A percentile compares a stretch with the other conserved stretches of the same genome.
Conservation (phyloP, 2,888 invertebrate genomes). For the Pycnomerus fuliginosus region DNA sequence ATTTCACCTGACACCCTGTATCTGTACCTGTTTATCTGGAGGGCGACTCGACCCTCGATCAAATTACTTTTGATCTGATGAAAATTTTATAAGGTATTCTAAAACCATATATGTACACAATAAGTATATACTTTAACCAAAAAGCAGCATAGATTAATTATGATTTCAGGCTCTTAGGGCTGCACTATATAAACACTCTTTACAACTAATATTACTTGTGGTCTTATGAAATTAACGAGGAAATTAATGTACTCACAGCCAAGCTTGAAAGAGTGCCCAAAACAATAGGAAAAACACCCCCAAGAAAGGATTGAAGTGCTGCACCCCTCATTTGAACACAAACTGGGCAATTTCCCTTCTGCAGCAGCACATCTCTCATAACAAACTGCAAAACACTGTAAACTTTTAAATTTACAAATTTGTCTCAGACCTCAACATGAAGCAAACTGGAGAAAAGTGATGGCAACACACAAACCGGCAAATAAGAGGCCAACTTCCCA, state of each 20-base stretch:
- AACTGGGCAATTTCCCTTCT: conserved; percentile 61
- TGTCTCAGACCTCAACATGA: conserved; percentile 62
- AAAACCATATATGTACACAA: too few relatives aligned
- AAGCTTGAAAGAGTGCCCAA: conserved; percentile 62
- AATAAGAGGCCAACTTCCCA: conserved; percentile 61
- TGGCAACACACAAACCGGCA: conserved; percentile 64
- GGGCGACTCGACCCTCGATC: too few relatives aligned
- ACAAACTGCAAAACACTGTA: conserved; percentile 54
- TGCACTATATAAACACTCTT: too few relatives aligned
- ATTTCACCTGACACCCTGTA: too few relatives aligned
- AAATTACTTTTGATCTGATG: too few relatives aligned
- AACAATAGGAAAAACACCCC: conserved; percentile 62
- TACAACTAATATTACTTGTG: too few relatives aligned
- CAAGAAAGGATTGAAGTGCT: conserved; percentile 56
- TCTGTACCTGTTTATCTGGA: too few relatives aligned
- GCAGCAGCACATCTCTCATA: conserved; percentile 59
- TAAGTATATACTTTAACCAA: too few relatives aligned
- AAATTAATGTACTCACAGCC: conserved; percentile 55
- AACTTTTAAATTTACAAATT: not conserved
- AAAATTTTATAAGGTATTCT: too few relatives aligned
- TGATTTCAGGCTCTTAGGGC: too few relatives aligned
- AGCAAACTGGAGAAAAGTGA: conserved; percentile 56
- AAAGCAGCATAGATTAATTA: too few relatives aligned
- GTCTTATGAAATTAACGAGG: too few relatives aligned
- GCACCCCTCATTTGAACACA: conserved; percentile 65